These are phyloP conservation scores for Gallinago media DNA, from an alignment of 2,113 vertebrate genomes.

Conservation along the genomic window DNA sequence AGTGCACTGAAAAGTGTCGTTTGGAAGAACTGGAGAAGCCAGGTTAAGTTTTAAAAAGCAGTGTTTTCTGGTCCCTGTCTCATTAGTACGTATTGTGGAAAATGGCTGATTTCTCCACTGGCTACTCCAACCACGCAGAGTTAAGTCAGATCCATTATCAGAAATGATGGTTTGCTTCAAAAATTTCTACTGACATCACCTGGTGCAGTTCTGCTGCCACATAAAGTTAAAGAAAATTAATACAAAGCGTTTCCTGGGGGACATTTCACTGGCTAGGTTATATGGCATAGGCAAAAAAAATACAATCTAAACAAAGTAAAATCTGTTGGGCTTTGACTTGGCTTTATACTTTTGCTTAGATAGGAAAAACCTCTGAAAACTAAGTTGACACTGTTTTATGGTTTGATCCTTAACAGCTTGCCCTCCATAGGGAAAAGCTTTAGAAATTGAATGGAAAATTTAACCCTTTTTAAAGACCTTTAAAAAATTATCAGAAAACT, in stretches of 20 bases:
- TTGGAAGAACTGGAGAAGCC: background rate
- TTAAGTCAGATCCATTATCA: background rate
- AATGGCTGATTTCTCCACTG: background rate
- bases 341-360: background rate
- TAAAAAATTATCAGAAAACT: background rate
- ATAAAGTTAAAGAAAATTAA: background rate
- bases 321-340: background rate
- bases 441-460: background rate
- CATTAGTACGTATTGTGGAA: background rate
- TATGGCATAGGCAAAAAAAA: background rate
- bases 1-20: background rate
- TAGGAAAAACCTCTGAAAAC: constrained; percentile 2
- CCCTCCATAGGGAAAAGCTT: background rate
- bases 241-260: background rate
- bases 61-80: background rate
- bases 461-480: background rate
- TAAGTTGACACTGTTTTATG: background rate
- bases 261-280: background rate
- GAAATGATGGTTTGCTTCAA: background rate
- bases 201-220: background rate
- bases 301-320: background rate
- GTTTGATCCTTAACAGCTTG: constrained; percentile 10
- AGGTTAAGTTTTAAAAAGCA: background rate
- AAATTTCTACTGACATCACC: background rate
- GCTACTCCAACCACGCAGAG: background rate